phyloP scores from a whole-genome alignment of 35 echinoderm and acorn worm genomes.

The Strongylocentrotus purpuratus region DNA sequence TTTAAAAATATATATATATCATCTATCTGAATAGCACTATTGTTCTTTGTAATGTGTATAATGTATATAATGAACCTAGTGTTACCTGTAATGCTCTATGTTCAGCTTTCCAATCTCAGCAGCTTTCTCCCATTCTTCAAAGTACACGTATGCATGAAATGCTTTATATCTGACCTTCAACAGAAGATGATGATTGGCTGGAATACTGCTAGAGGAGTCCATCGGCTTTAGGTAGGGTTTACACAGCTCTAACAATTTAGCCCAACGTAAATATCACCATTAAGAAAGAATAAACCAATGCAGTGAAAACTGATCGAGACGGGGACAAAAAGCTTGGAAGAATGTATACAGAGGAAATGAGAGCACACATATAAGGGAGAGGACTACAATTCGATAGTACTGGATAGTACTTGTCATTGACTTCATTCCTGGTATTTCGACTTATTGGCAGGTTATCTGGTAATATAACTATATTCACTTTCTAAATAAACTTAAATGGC shows the following conservation, averaged over 20 bases:
- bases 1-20: too few relatives aligned
- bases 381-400: too few relatives aligned
- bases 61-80: background rate
- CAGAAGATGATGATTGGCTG: constrained; percentile 14
- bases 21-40: too few relatives aligned
- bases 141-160: background rate
- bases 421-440: too few relatives aligned
- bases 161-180: constrained; percentile 28
- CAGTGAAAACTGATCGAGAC: background rate
- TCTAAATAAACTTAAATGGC: background rate
- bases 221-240: background rate
- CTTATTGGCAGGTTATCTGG: too few relatives aligned
- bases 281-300: background rate
- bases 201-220: background rate
- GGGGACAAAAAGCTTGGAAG: too few relatives aligned
- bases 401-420: too few relatives aligned
- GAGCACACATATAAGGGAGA: too few relatives aligned
- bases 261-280: background rate
- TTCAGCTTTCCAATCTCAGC: background rate
- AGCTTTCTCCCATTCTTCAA: constrained; percentile 1
- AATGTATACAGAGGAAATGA: too few relatives aligned
- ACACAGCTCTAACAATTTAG: background rate
- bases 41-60: too few relatives aligned
- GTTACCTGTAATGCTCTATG: background rate
- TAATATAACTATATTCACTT: too few relatives aligned